Evolutionary conservation across 2,797 vertebrate genomes (phyloP).

Genomic region (Ceryle rudis): DNA sequence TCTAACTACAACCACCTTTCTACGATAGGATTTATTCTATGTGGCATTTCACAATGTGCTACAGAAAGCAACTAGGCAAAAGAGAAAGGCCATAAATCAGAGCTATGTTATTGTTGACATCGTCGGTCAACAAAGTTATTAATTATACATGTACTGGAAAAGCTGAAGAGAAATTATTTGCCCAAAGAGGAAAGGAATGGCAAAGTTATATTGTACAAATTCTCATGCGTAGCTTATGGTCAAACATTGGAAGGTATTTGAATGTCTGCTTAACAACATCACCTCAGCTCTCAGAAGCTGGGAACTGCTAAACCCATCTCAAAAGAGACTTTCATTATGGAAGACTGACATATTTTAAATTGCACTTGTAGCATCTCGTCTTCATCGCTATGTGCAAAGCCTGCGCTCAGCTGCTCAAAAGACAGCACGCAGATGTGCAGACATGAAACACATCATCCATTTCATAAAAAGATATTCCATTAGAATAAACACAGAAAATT

Average conservation of each 20-base stretch:
- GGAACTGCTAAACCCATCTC: background rate
- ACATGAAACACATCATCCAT: background rate
- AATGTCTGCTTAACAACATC: background rate
- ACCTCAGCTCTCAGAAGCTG: background rate
- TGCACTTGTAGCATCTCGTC: background rate
- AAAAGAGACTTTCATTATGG: background rate
- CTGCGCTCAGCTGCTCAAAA: background rate
- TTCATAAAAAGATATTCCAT: fast-evolving
- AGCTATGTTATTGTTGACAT: background rate
- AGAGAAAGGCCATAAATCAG: background rate
- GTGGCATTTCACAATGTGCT: background rate
- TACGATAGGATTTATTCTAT: background rate
- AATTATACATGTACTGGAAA: constrained; percentile 2
- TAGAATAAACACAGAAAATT: background rate
- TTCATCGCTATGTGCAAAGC: background rate
- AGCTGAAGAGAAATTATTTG: constrained; percentile 9
- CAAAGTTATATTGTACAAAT: background rate
- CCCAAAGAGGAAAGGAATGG: background rate
- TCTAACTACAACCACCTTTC: background rate
- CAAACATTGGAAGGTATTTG: background rate
- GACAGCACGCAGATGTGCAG: fast-evolving
- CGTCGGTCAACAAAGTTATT: constrained; percentile 22
- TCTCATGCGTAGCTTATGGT: background rate
- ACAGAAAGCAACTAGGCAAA: background rate
- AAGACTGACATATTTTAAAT: background rate